Percentiles rank a stretch among this genome's conserved stretches.
Conservation (phyloP, 2,797 vertebrate species). For the Acipenser oxyrinchus region DNA sequence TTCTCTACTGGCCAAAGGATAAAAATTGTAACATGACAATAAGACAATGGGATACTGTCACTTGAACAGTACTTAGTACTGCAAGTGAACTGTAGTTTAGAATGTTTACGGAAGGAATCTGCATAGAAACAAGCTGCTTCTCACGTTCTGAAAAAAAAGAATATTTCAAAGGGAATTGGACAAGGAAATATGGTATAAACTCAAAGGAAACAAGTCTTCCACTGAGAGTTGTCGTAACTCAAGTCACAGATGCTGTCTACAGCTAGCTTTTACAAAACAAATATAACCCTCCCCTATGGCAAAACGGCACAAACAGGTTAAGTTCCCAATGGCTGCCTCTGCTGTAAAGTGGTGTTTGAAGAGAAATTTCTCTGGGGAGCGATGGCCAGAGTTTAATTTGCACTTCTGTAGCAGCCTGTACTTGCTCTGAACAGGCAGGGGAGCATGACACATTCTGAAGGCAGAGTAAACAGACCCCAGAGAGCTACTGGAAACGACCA, state of each 20-base stretch:
- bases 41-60: too few species aligned
- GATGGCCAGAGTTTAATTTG: slow-evolving; percentile 10
- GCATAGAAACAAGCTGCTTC: too few species aligned
- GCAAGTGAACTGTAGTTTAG: too few species aligned
- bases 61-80: too few species aligned
- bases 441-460: neutral
- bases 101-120: too few species aligned
- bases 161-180: too few species aligned
- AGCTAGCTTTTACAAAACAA: neutral
- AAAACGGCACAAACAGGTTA: neutral
- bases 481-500: neutral
- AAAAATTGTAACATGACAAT: too few species aligned
- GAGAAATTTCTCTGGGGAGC: neutral
- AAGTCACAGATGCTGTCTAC: neutral
- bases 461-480: neutral
- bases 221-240: neutral
- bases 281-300: neutral
- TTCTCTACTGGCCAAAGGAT: too few species aligned
- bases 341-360: slow-evolving; percentile 6
- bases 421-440: neutral
- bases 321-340: neutral
- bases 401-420: slow-evolving; percentile 1
- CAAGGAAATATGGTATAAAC: neutral
- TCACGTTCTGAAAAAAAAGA: too few species aligned
- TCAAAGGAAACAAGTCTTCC: neutral